A percentile compares a stretch with the other conserved stretches of the same genome.
Conservation (phyloP, 2,888 invertebrate species). For the Ditylenchus weischeri region DNA sequence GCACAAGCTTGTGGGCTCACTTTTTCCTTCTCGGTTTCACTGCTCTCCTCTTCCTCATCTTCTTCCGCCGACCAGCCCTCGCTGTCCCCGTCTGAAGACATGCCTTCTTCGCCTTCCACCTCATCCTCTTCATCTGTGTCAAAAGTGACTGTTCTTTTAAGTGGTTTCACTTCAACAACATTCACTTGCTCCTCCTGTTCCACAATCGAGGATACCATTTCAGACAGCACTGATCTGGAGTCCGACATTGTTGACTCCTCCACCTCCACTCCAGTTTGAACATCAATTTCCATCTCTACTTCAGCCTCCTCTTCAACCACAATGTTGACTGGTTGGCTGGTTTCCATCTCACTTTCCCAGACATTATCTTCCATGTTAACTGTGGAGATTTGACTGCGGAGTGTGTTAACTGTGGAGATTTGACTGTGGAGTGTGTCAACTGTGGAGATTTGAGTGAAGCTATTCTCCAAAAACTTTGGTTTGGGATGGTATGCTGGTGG, state of each 20-base stretch:
- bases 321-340: background rate
- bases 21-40: background rate
- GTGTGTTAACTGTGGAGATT: no score
- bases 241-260: no score
- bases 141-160: background rate
- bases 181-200: slow-evolving; percentile 2
- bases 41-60: slow-evolving; percentile 5
- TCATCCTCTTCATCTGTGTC: slow-evolving; percentile 5
- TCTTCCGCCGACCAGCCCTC: background rate
- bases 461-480: no score
- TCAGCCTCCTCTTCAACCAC: background rate
- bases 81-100: background rate
- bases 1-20: background rate
- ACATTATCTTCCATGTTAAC: no score
- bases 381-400: no score
- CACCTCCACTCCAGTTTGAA: background rate
- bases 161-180: no score
- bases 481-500: no score
- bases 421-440: no score
- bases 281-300: background rate
- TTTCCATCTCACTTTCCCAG: background rate
- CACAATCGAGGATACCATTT: background rate
- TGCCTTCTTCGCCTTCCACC: slow-evolving; percentile 1
- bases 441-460: no score
- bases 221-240: background rate